phyloP scores from a whole-genome alignment of 2,888 invertebrate genomes.

The Drosophila picticornis region DNA sequence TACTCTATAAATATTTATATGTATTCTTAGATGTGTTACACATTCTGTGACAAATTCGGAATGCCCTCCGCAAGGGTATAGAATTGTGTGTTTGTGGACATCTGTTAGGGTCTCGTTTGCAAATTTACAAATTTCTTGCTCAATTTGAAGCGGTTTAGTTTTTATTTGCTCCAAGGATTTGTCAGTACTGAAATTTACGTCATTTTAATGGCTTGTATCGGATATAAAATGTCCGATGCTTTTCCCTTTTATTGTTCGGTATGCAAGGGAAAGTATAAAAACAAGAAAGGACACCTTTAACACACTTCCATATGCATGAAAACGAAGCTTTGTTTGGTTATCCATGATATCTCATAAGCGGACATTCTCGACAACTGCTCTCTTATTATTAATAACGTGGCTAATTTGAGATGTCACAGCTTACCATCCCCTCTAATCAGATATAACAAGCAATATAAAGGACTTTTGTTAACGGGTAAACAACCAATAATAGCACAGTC shows the following conservation, averaged over 20 bases:
- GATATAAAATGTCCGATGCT: conserved; percentile 57
- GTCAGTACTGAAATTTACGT: conserved; percentile 70
- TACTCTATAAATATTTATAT: conserved; percentile 4
- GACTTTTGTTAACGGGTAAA: conserved; percentile 45
- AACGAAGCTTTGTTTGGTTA: neutral
- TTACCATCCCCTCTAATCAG: neutral
- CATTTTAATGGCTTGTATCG: conserved; percentile 72
- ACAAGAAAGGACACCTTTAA: neutral
- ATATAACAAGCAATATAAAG: conserved; percentile 54
- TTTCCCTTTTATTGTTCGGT: conserved; percentile 40
- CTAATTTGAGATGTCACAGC: conserved; percentile 22
- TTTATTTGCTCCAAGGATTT: conserved; percentile 57
- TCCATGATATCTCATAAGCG: neutral
- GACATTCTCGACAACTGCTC: neutral
- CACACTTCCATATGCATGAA: neutral
- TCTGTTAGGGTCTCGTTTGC: conserved; percentile 30
- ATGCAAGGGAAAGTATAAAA: neutral
- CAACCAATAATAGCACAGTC: conserved; percentile 47
- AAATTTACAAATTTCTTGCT: conserved; percentile 71
- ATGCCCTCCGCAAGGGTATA: conserved; percentile 14
- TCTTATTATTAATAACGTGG: conserved; percentile 23
- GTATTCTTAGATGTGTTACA: neutral
- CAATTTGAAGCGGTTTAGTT: conserved; percentile 76
- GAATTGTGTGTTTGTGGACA: conserved; percentile 12
- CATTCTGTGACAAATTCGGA: neutral